Base-by-base conservation (phyloP, 2,888 invertebrate genomes). In the Diadegma fenestrale region DNA sequence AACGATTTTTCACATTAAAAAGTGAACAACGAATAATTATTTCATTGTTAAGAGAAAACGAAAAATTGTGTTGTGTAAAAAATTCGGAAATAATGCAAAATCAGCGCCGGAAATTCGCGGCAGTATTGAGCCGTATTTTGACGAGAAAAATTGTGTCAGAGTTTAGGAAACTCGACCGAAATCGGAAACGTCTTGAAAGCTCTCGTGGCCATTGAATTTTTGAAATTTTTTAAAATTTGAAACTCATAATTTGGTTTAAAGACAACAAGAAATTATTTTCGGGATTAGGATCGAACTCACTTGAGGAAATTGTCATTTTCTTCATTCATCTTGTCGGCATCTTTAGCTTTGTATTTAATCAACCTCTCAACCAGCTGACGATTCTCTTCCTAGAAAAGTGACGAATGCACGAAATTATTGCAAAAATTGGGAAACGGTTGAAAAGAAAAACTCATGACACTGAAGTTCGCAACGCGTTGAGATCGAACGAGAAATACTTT, bases 261-360 rank as follows among this genome's bases (percentile, higher is more conserved):
- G 66, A 43, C 45, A 41, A 64, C 41, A 26, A 51, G 12, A 33
- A 19, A 33, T 12, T 12, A 17, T 1, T 58, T 45, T n/a, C 37
- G 22, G 66, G 45, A 30, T 68, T 58, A 54, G n/a, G 19, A 45
- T 45, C 61, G 6, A 17, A 95, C 96, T 96, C 95, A 98, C 98
- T 97, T 98, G 89, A 98, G 94, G 93, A 98, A 97, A 93, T 97
- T 97, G 94, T 99, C 99, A 95, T 99, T 99, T 94, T 99, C 99
- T 94, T 98, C 98, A 93, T 99, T 99, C 96, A 99, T 96, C 94
- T 97, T 97, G 92, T 99, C 99, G 0, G 99, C 99, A 95, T 99
- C 99, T 94, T 97, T 97, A 72, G 97, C 96, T 94, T 99, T 99
- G 93, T 98, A 97, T 89, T 97, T 97, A 94, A 99, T 98, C 90